phyloP scores from a whole-genome alignment of 64 coral and sea anemone genomes.

The Montipora sp. region DNA sequence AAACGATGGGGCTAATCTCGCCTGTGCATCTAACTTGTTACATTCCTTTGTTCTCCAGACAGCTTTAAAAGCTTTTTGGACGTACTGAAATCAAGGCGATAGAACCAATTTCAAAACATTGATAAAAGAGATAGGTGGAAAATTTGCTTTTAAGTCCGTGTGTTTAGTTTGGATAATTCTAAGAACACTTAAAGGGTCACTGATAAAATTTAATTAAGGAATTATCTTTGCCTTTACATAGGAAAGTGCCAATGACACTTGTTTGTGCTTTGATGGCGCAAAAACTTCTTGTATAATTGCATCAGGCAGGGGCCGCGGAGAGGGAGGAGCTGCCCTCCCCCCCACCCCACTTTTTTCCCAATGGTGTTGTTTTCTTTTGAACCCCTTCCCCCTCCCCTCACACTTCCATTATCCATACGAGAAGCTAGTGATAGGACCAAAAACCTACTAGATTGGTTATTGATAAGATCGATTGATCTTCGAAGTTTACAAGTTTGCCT shows the following conservation, averaged over 20 bases:
- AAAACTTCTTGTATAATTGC: too few relatives aligned
- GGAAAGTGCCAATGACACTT: neutral
- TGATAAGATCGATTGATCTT: too few relatives aligned
- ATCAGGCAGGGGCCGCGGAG: too few relatives aligned
- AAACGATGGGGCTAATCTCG: neutral
- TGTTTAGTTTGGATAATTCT: neutral
- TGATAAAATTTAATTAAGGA: neutral
- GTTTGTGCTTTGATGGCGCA: neutral
- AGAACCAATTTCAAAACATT: neutral
- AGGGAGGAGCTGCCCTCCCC: too few relatives aligned
- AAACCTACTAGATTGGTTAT: too few relatives aligned
- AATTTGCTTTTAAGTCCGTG: neutral
- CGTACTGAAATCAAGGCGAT: too few relatives aligned
- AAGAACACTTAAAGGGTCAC: neutral
- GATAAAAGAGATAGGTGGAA: neutral
- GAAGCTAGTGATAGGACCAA: too few relatives aligned
- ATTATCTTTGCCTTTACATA: neutral
- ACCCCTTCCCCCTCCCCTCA: too few relatives aligned
- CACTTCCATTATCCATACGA: too few relatives aligned
- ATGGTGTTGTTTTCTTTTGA: too few relatives aligned
- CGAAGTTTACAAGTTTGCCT: too few relatives aligned
- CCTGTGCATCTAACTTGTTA: neutral
- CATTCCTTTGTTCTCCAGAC: neutral
- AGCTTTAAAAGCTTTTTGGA: neutral
- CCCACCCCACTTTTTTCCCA: too few relatives aligned